phyloP scores from a whole-genome alignment of 2,797 vertebrate species.

The Falco columbarius region DNA sequence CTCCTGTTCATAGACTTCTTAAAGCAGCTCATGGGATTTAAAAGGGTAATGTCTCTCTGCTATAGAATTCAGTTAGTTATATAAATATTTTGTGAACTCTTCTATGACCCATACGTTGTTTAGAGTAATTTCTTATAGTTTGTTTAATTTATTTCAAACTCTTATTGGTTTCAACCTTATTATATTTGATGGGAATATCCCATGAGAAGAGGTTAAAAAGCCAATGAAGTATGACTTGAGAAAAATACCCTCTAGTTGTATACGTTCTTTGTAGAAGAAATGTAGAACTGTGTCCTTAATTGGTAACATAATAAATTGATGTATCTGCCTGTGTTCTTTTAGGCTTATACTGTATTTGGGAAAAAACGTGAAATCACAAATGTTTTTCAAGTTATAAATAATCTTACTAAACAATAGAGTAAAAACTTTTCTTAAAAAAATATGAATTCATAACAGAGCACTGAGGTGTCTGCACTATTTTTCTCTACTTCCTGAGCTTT shows the following conservation, averaged over 20 bases:
- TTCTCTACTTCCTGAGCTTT: neutral
- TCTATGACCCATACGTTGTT: slow-evolving; percentile 14
- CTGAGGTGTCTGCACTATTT: neutral
- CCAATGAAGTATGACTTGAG: neutral
- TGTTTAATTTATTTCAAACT: slow-evolving; percentile 37
- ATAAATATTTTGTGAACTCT: slow-evolving; percentile 48
- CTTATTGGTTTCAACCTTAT: slow-evolving; percentile 31
- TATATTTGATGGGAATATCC: slow-evolving; percentile 33
- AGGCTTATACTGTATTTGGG: neutral
- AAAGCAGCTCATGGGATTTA: neutral
- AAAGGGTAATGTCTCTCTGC: neutral
- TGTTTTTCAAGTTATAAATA: neutral
- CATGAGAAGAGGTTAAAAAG: slow-evolving; percentile 4
- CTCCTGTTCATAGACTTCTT: neutral
- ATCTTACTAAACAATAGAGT: neutral
- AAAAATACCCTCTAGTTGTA: slow-evolving; percentile 6
- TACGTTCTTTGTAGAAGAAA: slow-evolving; percentile 12
- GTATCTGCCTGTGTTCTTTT: neutral
- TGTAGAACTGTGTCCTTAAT: neutral
- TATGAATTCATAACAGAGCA: neutral
- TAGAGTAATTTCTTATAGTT: slow-evolving; percentile 33
- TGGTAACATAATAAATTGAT: slow-evolving; percentile 17
- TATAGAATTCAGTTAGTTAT: slow-evolving; percentile 17
- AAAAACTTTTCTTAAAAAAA: neutral
- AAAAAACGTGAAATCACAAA: neutral